Conservation (phyloP, 2,888 invertebrate genomes). For the Cerceris rybyensis region DNA sequence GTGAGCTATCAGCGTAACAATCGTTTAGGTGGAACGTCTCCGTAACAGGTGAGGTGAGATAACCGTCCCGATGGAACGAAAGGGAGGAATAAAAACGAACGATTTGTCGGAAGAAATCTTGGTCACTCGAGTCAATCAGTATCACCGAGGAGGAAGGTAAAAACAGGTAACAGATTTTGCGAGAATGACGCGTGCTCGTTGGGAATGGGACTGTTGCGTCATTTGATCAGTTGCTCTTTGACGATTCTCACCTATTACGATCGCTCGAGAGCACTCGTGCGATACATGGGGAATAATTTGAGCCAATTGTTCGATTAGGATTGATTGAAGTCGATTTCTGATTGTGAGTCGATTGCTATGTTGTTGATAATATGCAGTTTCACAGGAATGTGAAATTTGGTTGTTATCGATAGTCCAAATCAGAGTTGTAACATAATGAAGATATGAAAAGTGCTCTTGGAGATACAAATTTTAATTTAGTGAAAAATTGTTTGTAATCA, state of each 20-base stretch:
- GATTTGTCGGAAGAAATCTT: conserved; percentile 28
- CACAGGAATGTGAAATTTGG: too few species aligned
- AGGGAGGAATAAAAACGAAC: conserved; percentile 4
- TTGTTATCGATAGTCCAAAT: too few species aligned
- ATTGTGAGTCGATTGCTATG: too few species aligned
- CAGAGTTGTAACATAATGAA: too few species aligned
- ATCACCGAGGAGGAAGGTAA: neutral
- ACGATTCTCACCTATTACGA: conserved; percentile 21
- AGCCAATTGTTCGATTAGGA: too few species aligned
- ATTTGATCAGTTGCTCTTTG: conserved; percentile 32
- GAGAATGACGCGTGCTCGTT: conserved; percentile 26
- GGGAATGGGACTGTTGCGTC: conserved; percentile 46
- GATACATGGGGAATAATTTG: too few species aligned
- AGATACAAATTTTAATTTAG: too few species aligned
- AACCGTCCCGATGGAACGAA: conserved; percentile 17
- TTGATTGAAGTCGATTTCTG: too few species aligned
- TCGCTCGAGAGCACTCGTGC: neutral
- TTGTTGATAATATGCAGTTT: too few species aligned
- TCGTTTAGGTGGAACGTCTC: conserved; percentile 43
- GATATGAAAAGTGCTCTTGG: conserved; percentile 55
- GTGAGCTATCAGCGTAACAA: conserved; percentile 34
- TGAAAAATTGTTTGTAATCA: too few species aligned
- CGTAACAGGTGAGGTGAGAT: conserved; percentile 48
- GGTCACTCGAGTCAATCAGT: conserved; percentile 25
- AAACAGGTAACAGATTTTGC: conserved; percentile 33